Percentiles rank a stretch among this genome's conserved stretches.
Evolutionary conservation across 2,113 vertebrate genomes (phyloP).

Genomic region (Talpa occidentalis): DNA sequence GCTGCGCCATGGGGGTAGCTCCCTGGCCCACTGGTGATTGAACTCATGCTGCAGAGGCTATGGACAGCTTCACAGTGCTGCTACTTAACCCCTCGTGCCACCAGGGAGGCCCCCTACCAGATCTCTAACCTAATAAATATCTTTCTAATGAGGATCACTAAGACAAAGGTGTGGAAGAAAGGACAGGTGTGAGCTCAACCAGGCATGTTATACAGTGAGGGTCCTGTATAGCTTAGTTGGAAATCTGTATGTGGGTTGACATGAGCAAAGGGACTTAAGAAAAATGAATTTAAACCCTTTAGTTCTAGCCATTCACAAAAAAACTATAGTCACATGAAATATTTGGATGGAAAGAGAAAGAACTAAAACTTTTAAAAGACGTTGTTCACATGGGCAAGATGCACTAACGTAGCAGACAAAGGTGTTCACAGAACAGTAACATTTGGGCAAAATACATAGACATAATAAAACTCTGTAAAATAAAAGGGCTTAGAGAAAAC

Average conservation of each 20-base stretch:
- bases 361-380: neutral
- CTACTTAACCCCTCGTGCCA: no score
- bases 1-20: no score
- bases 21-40: no score
- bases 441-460: neutral
- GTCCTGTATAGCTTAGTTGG: neutral
- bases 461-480: neutral
- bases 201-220: neutral
- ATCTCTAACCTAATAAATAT: neutral
- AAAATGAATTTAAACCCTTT: neutral
- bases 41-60: no score
- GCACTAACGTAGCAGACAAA: neutral
- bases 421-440: neutral
- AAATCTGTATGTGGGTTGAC: neutral
- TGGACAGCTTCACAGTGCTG: no score
- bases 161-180: neutral
- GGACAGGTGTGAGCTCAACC: neutral
- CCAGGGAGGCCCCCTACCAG: no score
- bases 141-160: neutral
- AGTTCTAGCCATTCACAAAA: neutral
- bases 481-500: neutral
- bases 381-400: neutral
- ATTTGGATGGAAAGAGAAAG: neutral
- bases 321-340: neutral
- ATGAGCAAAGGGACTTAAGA: neutral